phyloP scores from a whole-genome alignment of 2,888 invertebrate genomes.

The Orthosia gracilis region DNA sequence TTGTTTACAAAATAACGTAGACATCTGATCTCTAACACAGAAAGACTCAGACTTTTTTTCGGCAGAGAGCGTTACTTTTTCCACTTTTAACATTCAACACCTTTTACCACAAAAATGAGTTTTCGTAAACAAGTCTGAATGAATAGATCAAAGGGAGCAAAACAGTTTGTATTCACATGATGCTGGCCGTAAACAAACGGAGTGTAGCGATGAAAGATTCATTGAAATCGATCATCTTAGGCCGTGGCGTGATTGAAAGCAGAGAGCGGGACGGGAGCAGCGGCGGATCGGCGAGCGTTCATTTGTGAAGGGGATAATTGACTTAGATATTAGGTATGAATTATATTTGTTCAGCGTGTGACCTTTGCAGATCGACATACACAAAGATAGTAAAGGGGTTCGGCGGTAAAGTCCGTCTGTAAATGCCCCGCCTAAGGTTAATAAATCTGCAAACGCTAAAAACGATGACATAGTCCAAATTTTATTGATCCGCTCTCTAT shows the following conservation, averaged over 20 bases:
- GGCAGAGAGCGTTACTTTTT: conserved; percentile 12
- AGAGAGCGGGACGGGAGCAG: not conserved
- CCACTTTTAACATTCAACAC: conserved; percentile 20
- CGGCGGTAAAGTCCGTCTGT: too few relatives aligned
- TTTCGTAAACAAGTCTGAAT: conserved; percentile 40
- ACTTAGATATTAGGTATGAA: too few relatives aligned
- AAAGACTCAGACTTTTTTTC: conserved; percentile 2
- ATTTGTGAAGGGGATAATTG: not conserved
- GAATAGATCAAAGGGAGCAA: conserved; percentile 46
- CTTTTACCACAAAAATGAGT: conserved; percentile 36
- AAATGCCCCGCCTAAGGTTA: too few relatives aligned
- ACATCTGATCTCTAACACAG: conserved; percentile 23
- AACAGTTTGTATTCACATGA: conserved; percentile 40
- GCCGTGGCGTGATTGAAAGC: not conserved
- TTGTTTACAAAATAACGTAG: conserved; percentile 14
- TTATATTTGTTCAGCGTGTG: too few relatives aligned
- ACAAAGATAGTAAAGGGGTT: too few relatives aligned
- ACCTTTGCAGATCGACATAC: too few relatives aligned
- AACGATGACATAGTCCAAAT: too few relatives aligned
- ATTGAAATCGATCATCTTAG: conserved; percentile 49
- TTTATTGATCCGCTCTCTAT: too few relatives aligned
- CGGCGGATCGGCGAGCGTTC: not conserved
- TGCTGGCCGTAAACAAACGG: conserved; percentile 34
- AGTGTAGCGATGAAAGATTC: conserved; percentile 45
- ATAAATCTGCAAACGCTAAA: too few relatives aligned